These are phyloP conservation scores for Anthrax anthrax DNA, from an alignment of 2,888 invertebrate species.

Conservation along the genomic window DNA sequence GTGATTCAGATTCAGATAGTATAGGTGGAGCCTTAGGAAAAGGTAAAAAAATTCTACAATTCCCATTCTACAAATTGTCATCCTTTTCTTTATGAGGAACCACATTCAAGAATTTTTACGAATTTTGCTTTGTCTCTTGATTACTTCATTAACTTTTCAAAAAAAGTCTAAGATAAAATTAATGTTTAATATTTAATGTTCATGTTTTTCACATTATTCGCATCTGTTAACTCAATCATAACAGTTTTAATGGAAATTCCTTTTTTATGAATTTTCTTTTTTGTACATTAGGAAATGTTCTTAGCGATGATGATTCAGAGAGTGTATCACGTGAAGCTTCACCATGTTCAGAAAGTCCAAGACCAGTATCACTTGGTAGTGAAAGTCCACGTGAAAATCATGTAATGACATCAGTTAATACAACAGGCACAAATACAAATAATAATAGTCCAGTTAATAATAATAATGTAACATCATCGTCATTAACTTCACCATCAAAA, in stretches of 20 bases:
- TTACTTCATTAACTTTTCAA: too few species aligned
- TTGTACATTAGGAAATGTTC: conserved; percentile 13
- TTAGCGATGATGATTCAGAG: conserved; percentile 50
- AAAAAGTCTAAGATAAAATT: too few species aligned
- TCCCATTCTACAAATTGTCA: too few species aligned
- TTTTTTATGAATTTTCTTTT: too few species aligned
- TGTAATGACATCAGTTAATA: conserved; percentile 25
- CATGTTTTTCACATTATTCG: too few species aligned
- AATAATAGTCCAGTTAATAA: not conserved
- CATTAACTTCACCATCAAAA: conserved; percentile 8
- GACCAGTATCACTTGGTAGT: conserved; percentile 15
- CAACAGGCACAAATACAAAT: conserved; percentile 9
- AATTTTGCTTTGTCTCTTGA: too few species aligned
- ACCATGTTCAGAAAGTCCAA: conserved; percentile 51
- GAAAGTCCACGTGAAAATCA: conserved; percentile 29
- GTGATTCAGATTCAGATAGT: conserved; percentile 45
- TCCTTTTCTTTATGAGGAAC: not conserved
- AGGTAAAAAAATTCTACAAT: conserved; percentile 2
- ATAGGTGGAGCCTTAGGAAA: conserved; percentile 14
- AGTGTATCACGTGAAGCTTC: conserved; percentile 56
- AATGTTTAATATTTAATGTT: too few species aligned
- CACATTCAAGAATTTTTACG: not conserved
- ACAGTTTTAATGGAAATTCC: too few species aligned
- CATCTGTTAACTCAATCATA: too few species aligned
- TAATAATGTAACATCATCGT: conserved; percentile 1